Evolutionary conservation across 2,113 vertebrate genomes (phyloP), one percentile per base, ranked within the genome.

Genomic region (Solenodon paradoxus): DNA sequence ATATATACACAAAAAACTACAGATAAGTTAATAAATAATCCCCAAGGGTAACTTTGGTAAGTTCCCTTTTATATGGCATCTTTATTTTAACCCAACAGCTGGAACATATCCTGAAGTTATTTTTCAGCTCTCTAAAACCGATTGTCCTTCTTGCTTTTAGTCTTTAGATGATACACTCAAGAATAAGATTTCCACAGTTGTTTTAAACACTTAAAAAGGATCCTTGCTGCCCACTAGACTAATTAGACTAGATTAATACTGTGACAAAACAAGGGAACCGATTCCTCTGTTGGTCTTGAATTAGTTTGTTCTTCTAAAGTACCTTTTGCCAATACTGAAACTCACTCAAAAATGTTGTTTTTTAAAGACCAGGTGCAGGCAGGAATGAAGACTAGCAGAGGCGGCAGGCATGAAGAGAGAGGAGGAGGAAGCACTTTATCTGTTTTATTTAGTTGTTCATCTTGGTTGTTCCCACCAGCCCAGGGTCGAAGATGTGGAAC

Each of bases 81-180:
- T 51, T 75, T 83, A 57, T 20, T 94, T 90, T 92, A 53, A 92
- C 69, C 42, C 32, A 90, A 82, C 3, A 79, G 5, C 87, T 94
- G 45, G 20, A 92, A 93, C 35, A 88, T 84, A 63, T 40, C 47
- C 12, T 61, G 35, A 95, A 92, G 64, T 45, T 83, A 26, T 45
- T 94, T 92, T 89, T 92, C n/a, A 96, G 9, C 82, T 78, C 9
- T 82, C 61, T 82, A 83, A 83, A 96, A 12, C 68, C 88, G 45
- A 47, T 90, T 92, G 40, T 95, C 30, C 5, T 66, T 72, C 45
- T 94, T 95, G 51, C 66, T 53, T 96, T 84, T 92, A 88, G 88
- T 86, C 38, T 69, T 75, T 71, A 81, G 35, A 83, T 22, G 5
- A 80, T 42, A 84, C 28, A 80, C 42, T 96, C 51, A 80, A 92